phyloP scores from a whole-genome alignment of 2,113 vertebrate genomes.

The Talpa occidentalis region DNA sequence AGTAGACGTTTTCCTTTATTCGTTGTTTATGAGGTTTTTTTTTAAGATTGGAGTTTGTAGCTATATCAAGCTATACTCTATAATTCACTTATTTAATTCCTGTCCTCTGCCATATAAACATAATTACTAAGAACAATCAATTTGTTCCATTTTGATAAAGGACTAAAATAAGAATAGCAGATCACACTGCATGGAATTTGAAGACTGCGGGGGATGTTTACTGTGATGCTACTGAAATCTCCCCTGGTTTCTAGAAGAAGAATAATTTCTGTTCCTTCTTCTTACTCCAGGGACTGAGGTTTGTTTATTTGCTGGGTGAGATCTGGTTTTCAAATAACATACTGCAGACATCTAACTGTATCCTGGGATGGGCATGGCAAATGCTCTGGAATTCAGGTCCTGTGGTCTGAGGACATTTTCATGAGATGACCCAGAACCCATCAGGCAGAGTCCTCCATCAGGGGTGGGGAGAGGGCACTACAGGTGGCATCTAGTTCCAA shows the following conservation, averaged over 20 bases:
- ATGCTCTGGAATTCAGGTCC: background rate
- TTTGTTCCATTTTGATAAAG: constrained; percentile 62
- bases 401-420: background rate
- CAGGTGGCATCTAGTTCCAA: no score
- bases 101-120: constrained; percentile 54
- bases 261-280: background rate
- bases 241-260: background rate
- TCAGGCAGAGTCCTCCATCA: background rate
- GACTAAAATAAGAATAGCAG: constrained; percentile 63
- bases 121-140: constrained; percentile 71
- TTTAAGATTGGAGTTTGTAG: constrained; percentile 64
- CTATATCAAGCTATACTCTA: constrained; percentile 48
- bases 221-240: background rate
- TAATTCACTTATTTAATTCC: constrained; percentile 68
- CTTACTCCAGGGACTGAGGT: background rate
- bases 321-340: background rate
- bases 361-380: background rate
- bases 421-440: background rate
- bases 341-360: background rate
- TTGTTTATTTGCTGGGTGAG: constrained; percentile 14
- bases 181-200: background rate
- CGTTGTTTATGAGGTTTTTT: background rate
- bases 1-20: constrained; percentile 15
- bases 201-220: background rate
- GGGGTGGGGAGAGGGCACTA: no score